Evolutionary conservation across 2,888 invertebrate genomes (phyloP), one percentile per base, ranked within the genome.

Genomic region (Drosophila heteroneura): DNA sequence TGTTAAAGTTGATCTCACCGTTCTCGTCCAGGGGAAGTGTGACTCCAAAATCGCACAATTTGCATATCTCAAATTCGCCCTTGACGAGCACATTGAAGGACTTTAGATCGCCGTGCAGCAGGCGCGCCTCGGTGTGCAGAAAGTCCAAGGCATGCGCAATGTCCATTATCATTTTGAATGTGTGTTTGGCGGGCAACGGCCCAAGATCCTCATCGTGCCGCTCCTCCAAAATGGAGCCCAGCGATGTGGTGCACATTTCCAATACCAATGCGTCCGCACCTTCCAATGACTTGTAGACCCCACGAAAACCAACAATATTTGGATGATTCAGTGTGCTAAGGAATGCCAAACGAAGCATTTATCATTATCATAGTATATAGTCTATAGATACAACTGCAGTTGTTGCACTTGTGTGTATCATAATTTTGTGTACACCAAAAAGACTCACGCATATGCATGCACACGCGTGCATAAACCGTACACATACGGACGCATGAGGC

Each of bases 11-110:
- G 32, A 97, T 90, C 4, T 94, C 93, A 0, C 96, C 96, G 83
- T 95, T 94, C 72, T 95, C 94, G 54, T 95, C 95, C 3, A 97
- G 92, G 0, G 96, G 96, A 72, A 97, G 85, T 32, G 96, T 95
- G n/a, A 97, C 97, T 5, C 97, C 97, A 92, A 97, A 97, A 93
- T 97, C 97, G 85, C 97, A 97, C 26, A 97, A 93, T 92, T 98
- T 97, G 79, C 97, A 96, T 2, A 95, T 94, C 35, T 95, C 94
- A 91, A 97, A 97, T 90, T 97, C 95, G 16, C 95, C 96, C 77
- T 97, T 96, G 1, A 97, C 94, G 1, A 98, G 94, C 51, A 98
- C 94, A 91, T 98, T 98, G 90, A 95, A 96, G 0, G 97, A 97
- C 93, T 98, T 97, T 47, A 98, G 94, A 92, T 98, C 98, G 35